These are phyloP conservation scores for Osmoderma eremita DNA, from an alignment of 2,888 invertebrate species.

Conservation along the genomic window DNA sequence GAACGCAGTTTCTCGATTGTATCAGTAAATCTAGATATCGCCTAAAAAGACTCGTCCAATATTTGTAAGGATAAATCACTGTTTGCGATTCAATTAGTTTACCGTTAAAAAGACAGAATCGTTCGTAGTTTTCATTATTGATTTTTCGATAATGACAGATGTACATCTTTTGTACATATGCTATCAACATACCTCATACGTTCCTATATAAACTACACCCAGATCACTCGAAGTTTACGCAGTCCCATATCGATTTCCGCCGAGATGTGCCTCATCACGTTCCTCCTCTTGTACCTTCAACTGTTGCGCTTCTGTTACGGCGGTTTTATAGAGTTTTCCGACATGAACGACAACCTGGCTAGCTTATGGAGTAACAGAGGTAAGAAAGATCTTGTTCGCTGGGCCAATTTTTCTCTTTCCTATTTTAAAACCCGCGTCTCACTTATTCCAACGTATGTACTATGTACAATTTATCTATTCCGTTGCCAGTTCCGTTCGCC, in stretches of 20 bases:
- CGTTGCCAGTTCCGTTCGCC: constrained; percentile 16
- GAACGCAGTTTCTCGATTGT: too few relatives aligned
- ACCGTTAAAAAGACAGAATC: constrained; percentile 25
- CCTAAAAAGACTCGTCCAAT: constrained; percentile 7
- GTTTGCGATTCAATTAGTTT: constrained; percentile 39
- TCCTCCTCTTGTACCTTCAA: constrained; percentile 8
- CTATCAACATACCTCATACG: too few relatives aligned
- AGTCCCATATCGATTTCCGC: not conserved
- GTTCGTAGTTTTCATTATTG: constrained; percentile 10
- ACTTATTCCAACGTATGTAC: too few relatives aligned
- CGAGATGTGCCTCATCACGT: constrained; percentile 1
- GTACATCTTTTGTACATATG: constrained; percentile 13
- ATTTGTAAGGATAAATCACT: constrained; percentile 11
- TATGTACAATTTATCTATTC: not conserved
- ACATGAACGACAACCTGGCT: constrained; percentile 15
- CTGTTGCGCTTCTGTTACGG: constrained; percentile 18
- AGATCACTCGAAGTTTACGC: not conserved
- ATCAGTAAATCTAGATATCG: not conserved
- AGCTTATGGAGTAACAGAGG: constrained; percentile 35
- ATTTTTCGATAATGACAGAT: constrained; percentile 10
- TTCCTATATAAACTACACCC: not conserved
- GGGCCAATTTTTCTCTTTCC: not conserved
- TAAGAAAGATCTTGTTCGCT: not conserved
- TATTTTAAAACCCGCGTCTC: not conserved
- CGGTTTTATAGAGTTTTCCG: constrained; percentile 30